Evolutionary conservation across 92 coral and sea anemone genomes (phyloP).

Genomic region (Paragorgia papillata): DNA sequence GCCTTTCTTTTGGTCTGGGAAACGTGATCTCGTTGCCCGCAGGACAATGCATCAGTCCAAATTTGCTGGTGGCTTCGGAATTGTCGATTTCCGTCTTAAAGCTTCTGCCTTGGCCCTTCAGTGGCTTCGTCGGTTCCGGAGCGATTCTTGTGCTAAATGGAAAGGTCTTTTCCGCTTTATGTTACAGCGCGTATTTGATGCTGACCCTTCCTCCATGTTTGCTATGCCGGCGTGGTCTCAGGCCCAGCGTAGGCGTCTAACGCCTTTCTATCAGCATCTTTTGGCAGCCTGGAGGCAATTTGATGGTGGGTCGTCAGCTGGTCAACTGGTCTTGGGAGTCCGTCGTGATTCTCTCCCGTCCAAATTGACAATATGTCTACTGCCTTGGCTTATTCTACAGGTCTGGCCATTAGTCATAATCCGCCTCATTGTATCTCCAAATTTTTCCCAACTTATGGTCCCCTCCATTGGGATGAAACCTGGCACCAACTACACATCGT

Average conservation of each 20-base stretch:
- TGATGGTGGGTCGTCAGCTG: not conserved
- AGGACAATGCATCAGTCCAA: no score
- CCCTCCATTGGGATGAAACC: not conserved
- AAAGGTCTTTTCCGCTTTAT: conserved; percentile 19
- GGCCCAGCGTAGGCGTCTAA: not conserved
- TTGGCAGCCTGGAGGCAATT: not conserved
- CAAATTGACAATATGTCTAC: not conserved
- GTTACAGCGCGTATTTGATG: not conserved
- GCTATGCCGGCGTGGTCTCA: not conserved
- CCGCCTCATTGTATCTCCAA: conserved; percentile 17
- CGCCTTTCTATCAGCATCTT: not conserved
- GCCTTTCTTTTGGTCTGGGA: conserved; percentile 2
- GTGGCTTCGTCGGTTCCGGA: conserved; percentile 20
- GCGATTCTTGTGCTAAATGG: conserved; percentile 29
- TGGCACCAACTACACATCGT: not conserved
- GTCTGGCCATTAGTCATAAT: not conserved
- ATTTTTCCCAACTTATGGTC: conserved; percentile 8
- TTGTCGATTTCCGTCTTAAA: conserved; percentile 36
- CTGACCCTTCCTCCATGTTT: no score
- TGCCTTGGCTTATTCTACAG: not conserved
- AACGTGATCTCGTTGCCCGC: no score
- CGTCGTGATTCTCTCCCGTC: not conserved
- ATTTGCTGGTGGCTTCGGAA: no score
- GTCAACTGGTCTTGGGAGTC: not conserved
- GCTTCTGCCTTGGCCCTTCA: conserved; percentile 23